Conservation (phyloP, 2,888 invertebrate genomes). For the Alsophila aescularia region DNA sequence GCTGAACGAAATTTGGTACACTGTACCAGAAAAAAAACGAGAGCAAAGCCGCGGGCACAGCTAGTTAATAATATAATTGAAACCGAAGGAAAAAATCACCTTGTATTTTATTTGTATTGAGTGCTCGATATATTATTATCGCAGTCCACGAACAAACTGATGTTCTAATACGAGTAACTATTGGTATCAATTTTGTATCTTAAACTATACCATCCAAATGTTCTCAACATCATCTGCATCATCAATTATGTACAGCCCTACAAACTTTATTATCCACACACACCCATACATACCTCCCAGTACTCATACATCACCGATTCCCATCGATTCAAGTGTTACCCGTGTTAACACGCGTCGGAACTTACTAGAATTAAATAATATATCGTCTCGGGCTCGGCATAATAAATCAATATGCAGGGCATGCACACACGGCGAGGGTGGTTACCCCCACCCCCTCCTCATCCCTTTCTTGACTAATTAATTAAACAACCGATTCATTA, state of each 20-base stretch:
- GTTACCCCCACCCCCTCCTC: constrained; percentile 43
- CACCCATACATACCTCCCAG: not conserved
- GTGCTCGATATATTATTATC: too few species aligned
- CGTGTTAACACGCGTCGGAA: constrained; percentile 68
- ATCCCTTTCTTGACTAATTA: constrained; percentile 87
- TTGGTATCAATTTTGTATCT: too few species aligned
- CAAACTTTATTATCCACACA: not conserved
- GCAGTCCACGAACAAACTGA: too few species aligned
- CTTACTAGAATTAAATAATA: constrained; percentile 82
- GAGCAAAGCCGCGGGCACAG: too few species aligned
- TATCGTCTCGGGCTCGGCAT: constrained; percentile 72
- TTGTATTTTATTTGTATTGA: too few species aligned
- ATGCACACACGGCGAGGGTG: constrained; percentile 70
- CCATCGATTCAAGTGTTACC: constrained; percentile 23
- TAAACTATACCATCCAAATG: too few species aligned
- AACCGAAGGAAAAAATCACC: too few species aligned
- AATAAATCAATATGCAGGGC: constrained; percentile 84
- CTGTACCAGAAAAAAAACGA: too few species aligned
- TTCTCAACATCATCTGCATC: not conserved
- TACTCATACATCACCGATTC: constrained; percentile 16
- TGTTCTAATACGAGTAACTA: too few species aligned
- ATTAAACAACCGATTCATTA: constrained; percentile 92
- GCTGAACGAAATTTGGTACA: too few species aligned
- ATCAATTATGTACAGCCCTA: not conserved
- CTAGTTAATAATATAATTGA: too few species aligned